A percentile compares a stretch with the other conserved stretches of the same genome.
phyloP scores from a whole-genome alignment of 2,113 vertebrate species.

The Strigops habroptila region DNA sequence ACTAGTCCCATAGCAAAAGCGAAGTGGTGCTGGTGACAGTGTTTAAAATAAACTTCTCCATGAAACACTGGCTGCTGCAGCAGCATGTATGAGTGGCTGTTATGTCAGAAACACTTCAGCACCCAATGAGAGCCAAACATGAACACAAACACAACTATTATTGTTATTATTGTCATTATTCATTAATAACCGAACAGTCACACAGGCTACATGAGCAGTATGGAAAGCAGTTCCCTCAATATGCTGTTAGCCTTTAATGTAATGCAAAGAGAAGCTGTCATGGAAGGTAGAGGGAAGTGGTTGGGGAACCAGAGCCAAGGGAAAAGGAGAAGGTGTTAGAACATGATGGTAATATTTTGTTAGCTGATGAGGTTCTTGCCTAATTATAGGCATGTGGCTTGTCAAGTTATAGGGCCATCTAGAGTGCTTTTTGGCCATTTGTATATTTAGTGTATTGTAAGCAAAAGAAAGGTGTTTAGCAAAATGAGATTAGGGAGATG shows the following conservation, averaged over 20 bases:
- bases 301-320: constrained; percentile 20
- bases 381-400: constrained; percentile 38
- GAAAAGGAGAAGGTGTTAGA: constrained; percentile 31
- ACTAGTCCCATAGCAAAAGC: neutral
- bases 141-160: neutral
- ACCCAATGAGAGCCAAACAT: neutral
- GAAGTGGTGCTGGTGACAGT: neutral
- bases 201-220: neutral
- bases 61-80: neutral
- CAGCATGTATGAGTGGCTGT: neutral
- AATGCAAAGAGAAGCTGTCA: neutral
- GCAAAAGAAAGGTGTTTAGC: constrained; percentile 30
- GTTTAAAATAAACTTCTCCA: neutral
- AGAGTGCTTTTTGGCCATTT: constrained; percentile 41
- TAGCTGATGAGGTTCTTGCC: constrained; percentile 23
- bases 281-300: constrained; percentile 32
- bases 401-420: constrained; percentile 26
- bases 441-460: constrained; percentile 37
- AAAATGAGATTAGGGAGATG: constrained; percentile 54
- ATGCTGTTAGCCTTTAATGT: neutral
- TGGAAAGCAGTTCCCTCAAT: neutral
- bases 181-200: neutral
- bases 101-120: neutral
- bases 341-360: constrained; percentile 43
- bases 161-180: neutral